phyloP scores from a whole-genome alignment of 2,888 invertebrate genomes.

The Antitype chi region DNA sequence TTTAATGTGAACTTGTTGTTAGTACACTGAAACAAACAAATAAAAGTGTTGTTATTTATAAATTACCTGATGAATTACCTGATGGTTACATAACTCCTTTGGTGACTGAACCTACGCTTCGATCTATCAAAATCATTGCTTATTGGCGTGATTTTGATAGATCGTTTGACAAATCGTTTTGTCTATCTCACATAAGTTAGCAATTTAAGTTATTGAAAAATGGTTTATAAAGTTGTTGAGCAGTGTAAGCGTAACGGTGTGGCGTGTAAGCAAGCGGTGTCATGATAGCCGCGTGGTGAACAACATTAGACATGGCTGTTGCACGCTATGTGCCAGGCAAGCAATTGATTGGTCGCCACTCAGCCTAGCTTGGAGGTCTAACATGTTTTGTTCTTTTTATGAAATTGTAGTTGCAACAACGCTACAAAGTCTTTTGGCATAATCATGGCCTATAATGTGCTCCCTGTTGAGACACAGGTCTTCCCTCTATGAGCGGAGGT shows the following conservation, averaged over 20 bases:
- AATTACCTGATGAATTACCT: no score
- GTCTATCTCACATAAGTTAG: no score
- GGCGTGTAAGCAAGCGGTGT: constrained; percentile 20
- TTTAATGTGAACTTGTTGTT: no score
- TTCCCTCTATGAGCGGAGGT: no score
- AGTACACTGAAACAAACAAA: no score
- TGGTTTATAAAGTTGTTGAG: not conserved
- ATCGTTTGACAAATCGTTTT: not conserved
- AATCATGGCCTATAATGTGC: no score
- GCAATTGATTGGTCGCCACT: constrained; percentile 35
- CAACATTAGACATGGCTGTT: constrained; percentile 53
- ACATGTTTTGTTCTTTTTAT: not conserved
- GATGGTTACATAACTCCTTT: no score
- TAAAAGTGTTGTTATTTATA: no score
- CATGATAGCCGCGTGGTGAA: constrained; percentile 43
- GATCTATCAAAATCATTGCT: not conserved
- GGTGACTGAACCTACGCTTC: not conserved
- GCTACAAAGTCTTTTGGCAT: no score
- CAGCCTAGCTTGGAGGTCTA: not conserved
- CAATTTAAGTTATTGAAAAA: not conserved
- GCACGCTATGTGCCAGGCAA: constrained; percentile 38
- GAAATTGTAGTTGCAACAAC: no score
- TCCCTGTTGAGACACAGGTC: no score
- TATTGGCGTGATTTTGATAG: not conserved
- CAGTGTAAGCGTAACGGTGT: not conserved